These are phyloP conservation scores for Heliocidaris tuberculata DNA, from an alignment of 35 echinoderm and acorn worm genomes.

Conservation along the genomic window DNA sequence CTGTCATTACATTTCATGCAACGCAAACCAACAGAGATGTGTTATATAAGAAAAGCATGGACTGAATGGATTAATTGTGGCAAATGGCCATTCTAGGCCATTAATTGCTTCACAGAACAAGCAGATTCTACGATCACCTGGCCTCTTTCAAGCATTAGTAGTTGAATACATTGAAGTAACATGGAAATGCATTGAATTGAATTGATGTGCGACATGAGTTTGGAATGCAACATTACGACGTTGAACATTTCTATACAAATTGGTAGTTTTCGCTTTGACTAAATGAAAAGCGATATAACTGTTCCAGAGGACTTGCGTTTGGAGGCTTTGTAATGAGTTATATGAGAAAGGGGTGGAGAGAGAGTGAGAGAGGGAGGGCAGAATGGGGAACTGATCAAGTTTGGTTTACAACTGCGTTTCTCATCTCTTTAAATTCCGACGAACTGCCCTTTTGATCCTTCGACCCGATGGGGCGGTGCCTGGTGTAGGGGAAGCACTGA, in stretches of 20 bases:
- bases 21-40: too few species aligned
- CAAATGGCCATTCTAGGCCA: too few species aligned
- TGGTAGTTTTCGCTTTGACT: neutral
- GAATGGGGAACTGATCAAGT: neutral
- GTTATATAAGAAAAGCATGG: too few species aligned
- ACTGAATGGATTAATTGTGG: too few species aligned
- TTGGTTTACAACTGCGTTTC: neutral
- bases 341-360: neutral
- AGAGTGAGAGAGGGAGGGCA: neutral
- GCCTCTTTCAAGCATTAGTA: neutral
- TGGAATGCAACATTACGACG: neutral
- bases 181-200: neutral
- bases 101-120: too few species aligned
- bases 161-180: neutral
- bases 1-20: too few species aligned
- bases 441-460: constrained; percentile 14
- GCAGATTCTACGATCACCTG: too few species aligned
- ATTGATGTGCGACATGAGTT: neutral
- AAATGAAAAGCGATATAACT: neutral
- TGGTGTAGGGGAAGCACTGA: constrained; percentile 32
- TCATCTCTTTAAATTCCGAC: constrained; percentile 26
- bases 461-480: neutral
- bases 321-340: neutral
- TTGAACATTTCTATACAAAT: neutral
- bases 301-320: neutral